A percentile compares a stretch with the other conserved stretches of the same genome.
phyloP scores from a whole-genome alignment of 2,888 invertebrate species.

The Pollenia angustigena region DNA sequence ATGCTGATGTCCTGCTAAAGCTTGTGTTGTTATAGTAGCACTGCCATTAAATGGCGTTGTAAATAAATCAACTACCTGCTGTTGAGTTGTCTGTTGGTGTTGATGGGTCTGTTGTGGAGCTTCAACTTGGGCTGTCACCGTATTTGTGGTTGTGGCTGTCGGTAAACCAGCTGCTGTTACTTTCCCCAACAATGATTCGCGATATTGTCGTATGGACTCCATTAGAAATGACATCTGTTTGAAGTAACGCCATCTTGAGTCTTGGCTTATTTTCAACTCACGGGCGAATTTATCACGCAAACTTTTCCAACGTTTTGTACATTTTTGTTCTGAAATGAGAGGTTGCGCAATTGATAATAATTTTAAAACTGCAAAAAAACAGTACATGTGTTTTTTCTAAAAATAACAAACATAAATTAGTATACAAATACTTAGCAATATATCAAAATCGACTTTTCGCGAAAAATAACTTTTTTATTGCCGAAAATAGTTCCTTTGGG shows the following conservation, averaged over 20 bases:
- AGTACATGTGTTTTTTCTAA: too few species aligned
- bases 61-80: conserved; percentile 81
- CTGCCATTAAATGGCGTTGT: conserved; percentile 82
- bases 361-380: too few species aligned
- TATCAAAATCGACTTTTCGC: too few species aligned
- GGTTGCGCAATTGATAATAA: conserved; percentile 12
- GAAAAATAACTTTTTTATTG: too few species aligned
- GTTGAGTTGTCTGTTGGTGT: conserved; percentile 80
- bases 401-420: too few species aligned
- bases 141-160: conserved; percentile 78
- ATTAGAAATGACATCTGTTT: conserved; percentile 82
- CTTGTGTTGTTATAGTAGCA: conserved; percentile 82
- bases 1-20: conserved; percentile 81
- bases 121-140: conserved; percentile 79
- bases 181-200: conserved; percentile 81
- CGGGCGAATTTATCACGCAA: conserved; percentile 82
- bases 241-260: conserved; percentile 82
- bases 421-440: too few species aligned
- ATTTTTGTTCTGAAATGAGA: conserved; percentile 80
- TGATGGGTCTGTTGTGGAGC: conserved; percentile 80
- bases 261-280: conserved; percentile 82
- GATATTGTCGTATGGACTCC: conserved; percentile 81
- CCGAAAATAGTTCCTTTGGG: too few species aligned
- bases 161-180: conserved; percentile 75
- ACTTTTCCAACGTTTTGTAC: conserved; percentile 82